Evolutionary conservation across 2,888 invertebrate species (phyloP).

Genomic region (Vanessa cardui): DNA sequence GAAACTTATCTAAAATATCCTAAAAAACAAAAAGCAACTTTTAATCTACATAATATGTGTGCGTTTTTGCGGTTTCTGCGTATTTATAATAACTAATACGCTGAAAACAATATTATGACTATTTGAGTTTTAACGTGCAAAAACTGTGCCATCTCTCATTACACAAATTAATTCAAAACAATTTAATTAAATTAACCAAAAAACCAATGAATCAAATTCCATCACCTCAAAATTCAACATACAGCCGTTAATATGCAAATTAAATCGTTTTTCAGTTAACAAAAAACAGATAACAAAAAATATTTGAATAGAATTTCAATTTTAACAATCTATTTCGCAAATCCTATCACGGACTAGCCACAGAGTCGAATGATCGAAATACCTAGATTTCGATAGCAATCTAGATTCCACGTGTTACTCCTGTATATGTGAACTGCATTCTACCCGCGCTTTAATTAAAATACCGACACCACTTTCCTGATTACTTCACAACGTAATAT

Average conservation of each 20-base stretch:
- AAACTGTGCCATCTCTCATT: too few relatives aligned
- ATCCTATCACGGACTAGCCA: conserved; percentile 37
- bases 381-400: conserved; percentile 27
- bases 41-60: too few relatives aligned
- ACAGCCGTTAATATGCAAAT: conserved; percentile 15
- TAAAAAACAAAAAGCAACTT: too few relatives aligned
- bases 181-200: not conserved
- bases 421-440: conserved; percentile 21
- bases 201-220: conserved; percentile 6
- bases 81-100: too few relatives aligned
- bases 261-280: conserved; percentile 12
- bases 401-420: conserved; percentile 25
- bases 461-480: not conserved
- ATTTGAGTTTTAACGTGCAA: too few relatives aligned
- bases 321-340: conserved; percentile 37
- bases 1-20: too few relatives aligned
- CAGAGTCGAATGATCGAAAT: conserved; percentile 19
- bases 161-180: too few relatives aligned
- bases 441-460: conserved; percentile 13
- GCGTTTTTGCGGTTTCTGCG: too few relatives aligned
- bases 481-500: conserved; percentile 4
- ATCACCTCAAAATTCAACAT: not conserved
- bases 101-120: too few relatives aligned
- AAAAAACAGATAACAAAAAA: conserved; percentile 9
- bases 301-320: conserved; percentile 28